phyloP scores from a whole-genome alignment of 1,140 invertebrate species.

The Parapsyche elsis region DNA sequence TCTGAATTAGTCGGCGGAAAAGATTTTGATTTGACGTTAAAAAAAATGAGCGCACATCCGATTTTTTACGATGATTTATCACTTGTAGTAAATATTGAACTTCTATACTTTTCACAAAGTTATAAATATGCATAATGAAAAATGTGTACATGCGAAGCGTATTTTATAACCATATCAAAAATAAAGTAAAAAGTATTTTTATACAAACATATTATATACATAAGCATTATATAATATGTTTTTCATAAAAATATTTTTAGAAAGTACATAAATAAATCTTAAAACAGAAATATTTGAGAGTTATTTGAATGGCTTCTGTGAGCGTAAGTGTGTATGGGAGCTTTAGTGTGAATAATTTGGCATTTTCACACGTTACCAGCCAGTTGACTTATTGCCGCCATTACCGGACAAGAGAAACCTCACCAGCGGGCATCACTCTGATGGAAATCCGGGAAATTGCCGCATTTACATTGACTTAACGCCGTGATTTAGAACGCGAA shows the following conservation, averaged over 20 bases:
- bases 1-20: conserved; percentile 21
- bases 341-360: conserved; percentile 39
- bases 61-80: conserved; percentile 4
- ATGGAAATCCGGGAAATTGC: conserved; percentile 48
- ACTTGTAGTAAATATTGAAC: not conserved
- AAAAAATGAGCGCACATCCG: not conserved
- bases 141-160: not conserved
- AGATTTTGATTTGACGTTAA: conserved; percentile 26
- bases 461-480: conserved; percentile 42
- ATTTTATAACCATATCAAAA: not conserved
- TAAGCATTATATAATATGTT: not conserved
- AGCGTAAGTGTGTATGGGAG: not conserved
- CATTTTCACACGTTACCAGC: conserved; percentile 37
- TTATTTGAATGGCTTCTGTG: not conserved
- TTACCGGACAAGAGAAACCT: conserved; percentile 46
- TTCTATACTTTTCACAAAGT: not conserved
- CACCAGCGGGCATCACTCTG: conserved; percentile 17
- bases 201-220: not conserved
- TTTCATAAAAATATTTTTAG: not conserved
- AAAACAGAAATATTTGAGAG: not conserved
- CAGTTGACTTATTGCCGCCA: conserved; percentile 42
- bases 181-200: not conserved
- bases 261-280: not conserved
- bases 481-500: conserved; percentile 2
- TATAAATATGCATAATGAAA: not conserved